Evolutionary conservation across 2,888 invertebrate genomes (phyloP), one percentile per base, ranked within the genome.

Genomic region (Priocnemis perturbator): DNA sequence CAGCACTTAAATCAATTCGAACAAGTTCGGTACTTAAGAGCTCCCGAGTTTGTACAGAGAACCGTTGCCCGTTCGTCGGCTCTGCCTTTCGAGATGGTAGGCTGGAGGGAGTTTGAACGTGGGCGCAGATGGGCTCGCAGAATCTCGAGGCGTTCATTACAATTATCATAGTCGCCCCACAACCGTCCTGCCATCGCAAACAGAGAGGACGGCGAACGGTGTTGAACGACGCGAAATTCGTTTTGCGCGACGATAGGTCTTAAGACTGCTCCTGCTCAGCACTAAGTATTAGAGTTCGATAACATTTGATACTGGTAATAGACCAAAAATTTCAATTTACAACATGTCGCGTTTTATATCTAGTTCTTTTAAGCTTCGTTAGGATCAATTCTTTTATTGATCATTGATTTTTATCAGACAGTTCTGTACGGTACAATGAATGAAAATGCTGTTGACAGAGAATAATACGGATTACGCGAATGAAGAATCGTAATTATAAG

Each of bases 1-100:
- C 88, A 87, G 87, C 88, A 86, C 86, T 88, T 88, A 88, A 88
- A 88, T 88, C 88, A 88, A 88, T 88, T 88, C 87, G 86, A 84
- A 87, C 87, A 88, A 88, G 88, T 88, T 88, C 85, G 86, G 88
- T 88, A 86, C 88, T 88, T 88, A 88, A 87, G 86, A 85, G 87
- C 85, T 85, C 84, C 82, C 77, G 86, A 85, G 86, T 87, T 86
- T 86, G 85, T 85, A 85, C 81, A 82, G 82, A 79, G 79, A 70
- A 79, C 72, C 76, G 74, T 73, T 78, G 76, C 74, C 74, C 75
- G 75, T 56, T 71, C 78, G 69, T 71, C n/a, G 50, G 50, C 50
- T 76, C 76, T 67, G 70, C 77, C 75, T 78, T 75, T 74, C 79
- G 67, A 76, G 45, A 21, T n/a, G 23, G 60, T 26, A 19, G 15